Percentiles rank a stretch among this genome's conserved stretches.
These are phyloP conservation scores for Melieria omissa DNA, from an alignment of 2,888 invertebrate species.

Conservation along the genomic window DNA sequence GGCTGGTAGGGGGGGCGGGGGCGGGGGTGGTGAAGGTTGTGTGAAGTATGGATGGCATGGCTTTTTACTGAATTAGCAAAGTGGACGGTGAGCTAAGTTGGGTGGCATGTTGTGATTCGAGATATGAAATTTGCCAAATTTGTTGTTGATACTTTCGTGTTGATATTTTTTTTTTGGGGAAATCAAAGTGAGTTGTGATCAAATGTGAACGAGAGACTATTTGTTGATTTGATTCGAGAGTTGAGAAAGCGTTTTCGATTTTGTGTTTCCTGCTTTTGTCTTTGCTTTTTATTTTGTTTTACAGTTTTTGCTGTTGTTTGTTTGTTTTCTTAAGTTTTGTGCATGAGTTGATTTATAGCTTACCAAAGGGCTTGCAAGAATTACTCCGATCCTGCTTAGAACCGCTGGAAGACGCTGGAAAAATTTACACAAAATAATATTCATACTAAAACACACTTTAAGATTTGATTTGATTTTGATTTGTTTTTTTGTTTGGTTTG, in stretches of 20 bases:
- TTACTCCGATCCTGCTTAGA: slow-evolving; percentile 95
- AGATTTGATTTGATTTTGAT: slow-evolving; percentile 44
- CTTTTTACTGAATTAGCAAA: too few species aligned
- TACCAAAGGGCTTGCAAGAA: slow-evolving; percentile 96
- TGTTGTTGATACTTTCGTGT: too few species aligned
- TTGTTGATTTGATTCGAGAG: slow-evolving; percentile 42
- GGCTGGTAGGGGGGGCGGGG: too few species aligned
- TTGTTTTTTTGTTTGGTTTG: slow-evolving; percentile 42
- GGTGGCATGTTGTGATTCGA: too few species aligned
- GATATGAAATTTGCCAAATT: too few species aligned
- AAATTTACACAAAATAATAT: slow-evolving; percentile 68
- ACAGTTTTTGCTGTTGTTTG: slow-evolving; percentile 32
- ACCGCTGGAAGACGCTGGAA: slow-evolving; percentile 95
- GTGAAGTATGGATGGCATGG: too few species aligned
- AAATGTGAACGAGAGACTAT: too few species aligned
- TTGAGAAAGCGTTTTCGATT: slow-evolving; percentile 33
- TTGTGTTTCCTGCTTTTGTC: slow-evolving; percentile 35
- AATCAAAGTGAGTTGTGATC: too few species aligned
- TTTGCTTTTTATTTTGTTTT: slow-evolving; percentile 24
- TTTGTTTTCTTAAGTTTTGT: slow-evolving; percentile 46
- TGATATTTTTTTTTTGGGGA: too few species aligned
- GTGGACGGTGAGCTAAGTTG: too few species aligned
- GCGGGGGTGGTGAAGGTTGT: too few species aligned
- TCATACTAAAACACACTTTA: slow-evolving; percentile 68
- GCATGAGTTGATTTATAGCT: slow-evolving; percentile 70